Percentiles rank a stretch among this genome's conserved stretches.
Evolutionary conservation across 2,797 vertebrate species (phyloP).

Genomic region (Meriones psammophilus): DNA sequence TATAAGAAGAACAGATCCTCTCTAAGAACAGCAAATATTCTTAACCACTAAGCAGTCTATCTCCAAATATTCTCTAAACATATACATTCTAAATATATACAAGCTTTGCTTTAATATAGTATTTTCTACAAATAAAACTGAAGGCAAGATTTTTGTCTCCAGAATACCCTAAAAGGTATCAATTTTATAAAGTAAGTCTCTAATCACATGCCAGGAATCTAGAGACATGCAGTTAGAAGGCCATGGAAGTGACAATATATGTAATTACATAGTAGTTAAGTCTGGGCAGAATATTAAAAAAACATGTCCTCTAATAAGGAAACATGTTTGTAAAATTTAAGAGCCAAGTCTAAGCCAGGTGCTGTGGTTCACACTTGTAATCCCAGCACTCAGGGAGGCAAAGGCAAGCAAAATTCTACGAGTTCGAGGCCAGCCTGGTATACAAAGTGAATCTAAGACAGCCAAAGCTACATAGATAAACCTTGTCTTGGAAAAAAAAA

Average conservation of each 20-base stretch:
- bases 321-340: conserved; percentile 45
- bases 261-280: conserved; percentile 28
- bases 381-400: too few species aligned
- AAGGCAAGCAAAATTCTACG: too few species aligned
- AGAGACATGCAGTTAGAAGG: neutral
- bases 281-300: conserved; percentile 26
- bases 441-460: too few species aligned
- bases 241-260: conserved; percentile 4
- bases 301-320: conserved; percentile 15
- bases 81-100: conserved; percentile 15
- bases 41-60: neutral
- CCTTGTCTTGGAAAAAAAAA: too few species aligned
- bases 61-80: neutral
- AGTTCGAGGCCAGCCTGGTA: too few species aligned
- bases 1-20: neutral
- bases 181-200: conserved; percentile 22
- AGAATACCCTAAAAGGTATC: neutral
- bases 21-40: neutral
- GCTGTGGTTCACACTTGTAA: too few species aligned
- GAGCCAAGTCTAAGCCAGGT: neutral
- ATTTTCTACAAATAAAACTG: conserved; percentile 50
- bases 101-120: neutral
- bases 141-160: conserved; percentile 48
- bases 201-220: neutral
- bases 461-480: too few species aligned